Base-by-base conservation (phyloP, 2,888 invertebrate species). In the Brassicogethes aeneus region DNA sequence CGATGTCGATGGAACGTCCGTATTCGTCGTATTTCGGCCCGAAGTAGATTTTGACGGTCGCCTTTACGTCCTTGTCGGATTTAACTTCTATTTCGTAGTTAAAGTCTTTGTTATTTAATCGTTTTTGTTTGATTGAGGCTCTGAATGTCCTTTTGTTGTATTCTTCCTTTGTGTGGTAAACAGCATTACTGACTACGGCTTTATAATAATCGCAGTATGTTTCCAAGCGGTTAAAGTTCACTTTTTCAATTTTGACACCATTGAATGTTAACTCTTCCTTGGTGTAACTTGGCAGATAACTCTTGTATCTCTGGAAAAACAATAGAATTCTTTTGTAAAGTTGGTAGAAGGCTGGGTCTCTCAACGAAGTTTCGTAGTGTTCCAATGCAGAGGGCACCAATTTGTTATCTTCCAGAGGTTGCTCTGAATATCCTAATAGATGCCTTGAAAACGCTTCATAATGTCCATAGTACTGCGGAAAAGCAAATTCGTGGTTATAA, bases 31-130 rank as follows among this genome's bases (percentile, higher is more conserved):
- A 79, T 64, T 81, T 83, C 3, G 85, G 85, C 47, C 80, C 84
- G 29, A 84, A 55, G 73, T 79, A 85, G 15, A 82, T 65, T 51
- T 78, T 78, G 41, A 85, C 62, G 10, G 75, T 70, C 2, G 75
- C 80, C 44, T 77, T 72, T 29, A 67, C 67, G 5, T 70, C 66
- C 46, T 75, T 71, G 37, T 80, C 77, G 40, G 82, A 74, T 40
- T 73, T 71, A 14, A 85, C 65, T 32, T 74, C 68, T 49, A 83
- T 64, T 42, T 71, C 72, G 47, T 80, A 71, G 41, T 69, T 71
- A 72, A 84, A 86, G 2, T 75, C 72, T 46, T 81, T 76, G 69
- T 84, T 80, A 66, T 82, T 81, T 23, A 86, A 68, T 51, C 85
- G 81, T 48, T 76, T 72, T 61, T 85, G 83, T 38, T 79, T 77